Base-by-base conservation (phyloP, 2,797 vertebrate genomes). In the Cynopterus sphinx region DNA sequence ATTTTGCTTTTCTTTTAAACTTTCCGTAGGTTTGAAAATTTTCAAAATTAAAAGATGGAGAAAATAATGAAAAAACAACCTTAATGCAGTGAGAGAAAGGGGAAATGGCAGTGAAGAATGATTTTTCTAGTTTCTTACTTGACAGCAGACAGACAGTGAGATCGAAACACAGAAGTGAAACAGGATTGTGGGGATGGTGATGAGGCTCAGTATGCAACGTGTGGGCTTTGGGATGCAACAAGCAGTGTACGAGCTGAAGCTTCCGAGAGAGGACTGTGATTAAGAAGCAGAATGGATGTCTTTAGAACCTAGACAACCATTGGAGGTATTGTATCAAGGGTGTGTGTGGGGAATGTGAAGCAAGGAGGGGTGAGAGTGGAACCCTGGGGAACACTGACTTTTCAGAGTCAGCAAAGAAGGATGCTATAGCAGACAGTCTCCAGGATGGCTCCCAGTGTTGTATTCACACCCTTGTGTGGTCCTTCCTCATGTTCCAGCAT, bases 141-240 rank as follows among this genome's bases (percentile, higher is more conserved):
- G 43, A 70, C 46, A 65, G 21, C 0, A 19, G 63, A 43, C 0
- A 19, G 55, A 46, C 59, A 5, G 5, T 6, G 26, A 63, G 70
- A 46, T 1, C 4, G 71, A 84, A 78, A 55, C 5, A 1, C 15
- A 61, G 39, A 55, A 65, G 21, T 82, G 8, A 53, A 43, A 28
- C 0, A 2, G 31, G 39, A 31, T 22, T 1, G 1, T 12, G 12
- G 7, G n/a, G 26, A 9, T 5, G 31, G 39, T 6, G 26, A 17
- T 3, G 9, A 17, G 17, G 17, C 12, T 51, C 39, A 5, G 3
- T 13, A 3, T 19, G 24, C 26, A 55, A 53, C 1, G 6, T 19
- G 26, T 9, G 77, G 22, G 2, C 39, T 6, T 2, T 39, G 57
- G 71, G 65, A 36, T 33, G 46, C 13, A 24, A 4, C 0, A 7